Conservation (phyloP, 2,797 vertebrate species). For the Gadopsis marmoratus region DNA sequence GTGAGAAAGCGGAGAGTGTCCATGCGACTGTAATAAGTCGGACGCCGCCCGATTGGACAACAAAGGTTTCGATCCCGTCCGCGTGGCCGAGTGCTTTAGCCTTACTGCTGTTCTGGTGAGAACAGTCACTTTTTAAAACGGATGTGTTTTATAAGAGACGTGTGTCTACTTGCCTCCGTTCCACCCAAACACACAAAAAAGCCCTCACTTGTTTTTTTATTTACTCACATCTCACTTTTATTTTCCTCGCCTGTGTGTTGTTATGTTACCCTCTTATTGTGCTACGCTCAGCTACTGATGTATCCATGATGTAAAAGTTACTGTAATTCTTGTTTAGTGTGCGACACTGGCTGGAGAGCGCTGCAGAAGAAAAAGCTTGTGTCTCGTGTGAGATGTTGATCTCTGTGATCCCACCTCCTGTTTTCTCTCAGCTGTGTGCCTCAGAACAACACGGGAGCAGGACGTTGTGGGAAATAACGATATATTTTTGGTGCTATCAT, state of each 20-base stretch:
- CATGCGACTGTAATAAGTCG: slow-evolving; percentile 34
- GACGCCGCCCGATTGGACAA: slow-evolving; percentile 6
- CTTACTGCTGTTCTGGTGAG: slow-evolving; percentile 52
- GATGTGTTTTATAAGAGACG: slow-evolving; percentile 52
- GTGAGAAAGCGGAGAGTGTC: background rate
- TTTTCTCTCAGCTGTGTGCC: slow-evolving; percentile 75
- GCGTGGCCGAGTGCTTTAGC: slow-evolving; percentile 49
- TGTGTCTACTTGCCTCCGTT: slow-evolving; percentile 63
- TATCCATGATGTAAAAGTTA: slow-evolving; percentile 24
- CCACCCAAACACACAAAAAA: slow-evolving; percentile 65
- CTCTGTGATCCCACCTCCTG: slow-evolving; percentile 26
- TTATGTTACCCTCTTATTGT: slow-evolving; percentile 61
- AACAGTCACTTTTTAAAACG: slow-evolving; percentile 38
- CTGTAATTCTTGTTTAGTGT: slow-evolving; percentile 48
- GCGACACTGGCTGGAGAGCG: slow-evolving; percentile 66
- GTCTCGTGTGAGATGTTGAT: slow-evolving; percentile 21
- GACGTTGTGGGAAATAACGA: slow-evolving; percentile 61
- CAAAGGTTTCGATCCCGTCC: slow-evolving; percentile 47
- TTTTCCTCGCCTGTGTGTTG: slow-evolving; percentile 50
- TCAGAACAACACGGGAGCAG: slow-evolving; percentile 54
- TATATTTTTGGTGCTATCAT: slow-evolving; percentile 85
- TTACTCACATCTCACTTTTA: slow-evolving; percentile 17
- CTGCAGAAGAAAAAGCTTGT: slow-evolving; percentile 26
- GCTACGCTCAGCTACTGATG: slow-evolving; percentile 67
- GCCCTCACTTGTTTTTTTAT: slow-evolving; percentile 35